These are phyloP conservation scores for Pomacea canaliculata DNA, from an alignment of 2,888 invertebrate genomes.

Conservation along the genomic window DNA sequence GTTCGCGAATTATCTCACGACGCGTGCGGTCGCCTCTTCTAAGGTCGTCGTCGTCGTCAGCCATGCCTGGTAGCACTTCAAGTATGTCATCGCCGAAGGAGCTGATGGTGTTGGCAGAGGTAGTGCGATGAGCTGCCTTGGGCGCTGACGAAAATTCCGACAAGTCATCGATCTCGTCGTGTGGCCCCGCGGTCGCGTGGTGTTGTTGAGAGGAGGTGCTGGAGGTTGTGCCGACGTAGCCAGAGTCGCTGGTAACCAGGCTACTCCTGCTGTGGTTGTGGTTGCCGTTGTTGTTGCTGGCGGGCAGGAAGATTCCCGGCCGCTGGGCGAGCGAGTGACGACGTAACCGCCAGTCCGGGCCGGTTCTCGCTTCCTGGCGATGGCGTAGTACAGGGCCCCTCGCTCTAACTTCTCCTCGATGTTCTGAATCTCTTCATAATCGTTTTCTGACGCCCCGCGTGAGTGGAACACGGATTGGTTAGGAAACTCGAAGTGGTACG, in stretches of 20 bases:
- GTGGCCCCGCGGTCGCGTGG: neutral
- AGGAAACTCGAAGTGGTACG: constrained; percentile 23
- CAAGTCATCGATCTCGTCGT: neutral
- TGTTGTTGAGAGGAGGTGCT: constrained; percentile 13
- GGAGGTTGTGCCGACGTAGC: constrained; percentile 28
- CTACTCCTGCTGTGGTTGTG: neutral
- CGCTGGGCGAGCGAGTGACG: constrained; percentile 28
- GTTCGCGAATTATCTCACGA: constrained; percentile 26
- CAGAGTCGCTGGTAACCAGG: constrained; percentile 22
- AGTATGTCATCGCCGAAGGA: constrained; percentile 40
- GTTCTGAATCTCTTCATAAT: constrained; percentile 49
- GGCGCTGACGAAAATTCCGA: neutral
- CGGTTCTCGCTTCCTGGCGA: constrained; percentile 3
- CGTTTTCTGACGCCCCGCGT: constrained; percentile 33
- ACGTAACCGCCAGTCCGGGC: constrained; percentile 27
- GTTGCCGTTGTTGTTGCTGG: neutral
- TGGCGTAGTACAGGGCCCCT: constrained; percentile 17
- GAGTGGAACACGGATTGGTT: constrained; percentile 27
- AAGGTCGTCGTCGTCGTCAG: constrained; percentile 28
- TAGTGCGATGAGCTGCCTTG: constrained; percentile 24
- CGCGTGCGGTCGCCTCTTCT: constrained; percentile 6
- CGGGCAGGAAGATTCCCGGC: constrained; percentile 34
- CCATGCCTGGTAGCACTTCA: constrained; percentile 51
- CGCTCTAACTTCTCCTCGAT: constrained; percentile 36
- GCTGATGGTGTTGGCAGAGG: constrained; percentile 25